Percentiles rank a stretch among this genome's conserved stretches.
phyloP scores from a whole-genome alignment of 2,888 invertebrate genomes.

The Smittia aterrima region DNA sequence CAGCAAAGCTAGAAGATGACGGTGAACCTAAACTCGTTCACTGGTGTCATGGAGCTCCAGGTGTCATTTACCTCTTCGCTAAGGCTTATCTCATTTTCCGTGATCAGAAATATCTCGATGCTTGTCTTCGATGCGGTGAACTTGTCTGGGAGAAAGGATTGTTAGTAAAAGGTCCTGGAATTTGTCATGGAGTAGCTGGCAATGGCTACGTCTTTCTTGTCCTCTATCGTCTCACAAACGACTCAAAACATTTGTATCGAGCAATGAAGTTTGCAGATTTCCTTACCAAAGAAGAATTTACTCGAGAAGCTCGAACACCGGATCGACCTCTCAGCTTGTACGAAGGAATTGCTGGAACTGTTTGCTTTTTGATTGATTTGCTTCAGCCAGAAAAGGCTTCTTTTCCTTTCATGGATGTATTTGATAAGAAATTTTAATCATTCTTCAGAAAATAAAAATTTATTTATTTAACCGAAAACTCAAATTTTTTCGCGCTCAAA shows the following conservation, averaged over 20 bases:
- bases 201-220: conserved; percentile 78
- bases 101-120: conserved; percentile 68
- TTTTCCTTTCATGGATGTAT: conserved; percentile 82
- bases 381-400: conserved; percentile 68
- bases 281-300: conserved; percentile 65
- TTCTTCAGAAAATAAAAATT: too few species aligned
- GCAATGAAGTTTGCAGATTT: conserved; percentile 77
- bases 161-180: conserved; percentile 81
- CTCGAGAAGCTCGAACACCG: conserved; percentile 67
- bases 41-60: conserved; percentile 90
- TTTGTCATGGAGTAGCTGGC: conserved; percentile 86
- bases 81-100: conserved; percentile 74
- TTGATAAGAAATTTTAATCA: too few species aligned
- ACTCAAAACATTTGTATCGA: conserved; percentile 68
- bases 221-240: conserved; percentile 70
- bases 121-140: conserved; percentile 69
- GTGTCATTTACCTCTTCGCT: conserved; percentile 76
- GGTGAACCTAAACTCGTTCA: conserved; percentile 67
- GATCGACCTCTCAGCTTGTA: conserved; percentile 81
- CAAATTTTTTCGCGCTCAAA: conserved; percentile 40
- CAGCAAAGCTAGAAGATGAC: conserved; percentile 68
- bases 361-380: conserved; percentile 77
- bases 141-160: conserved; percentile 81
- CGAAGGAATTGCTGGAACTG: conserved; percentile 84
- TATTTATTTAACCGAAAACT: conserved; percentile 40